phyloP scores from a whole-genome alignment of 2,797 vertebrate species.

The Passerculus sandwichensis region DNA sequence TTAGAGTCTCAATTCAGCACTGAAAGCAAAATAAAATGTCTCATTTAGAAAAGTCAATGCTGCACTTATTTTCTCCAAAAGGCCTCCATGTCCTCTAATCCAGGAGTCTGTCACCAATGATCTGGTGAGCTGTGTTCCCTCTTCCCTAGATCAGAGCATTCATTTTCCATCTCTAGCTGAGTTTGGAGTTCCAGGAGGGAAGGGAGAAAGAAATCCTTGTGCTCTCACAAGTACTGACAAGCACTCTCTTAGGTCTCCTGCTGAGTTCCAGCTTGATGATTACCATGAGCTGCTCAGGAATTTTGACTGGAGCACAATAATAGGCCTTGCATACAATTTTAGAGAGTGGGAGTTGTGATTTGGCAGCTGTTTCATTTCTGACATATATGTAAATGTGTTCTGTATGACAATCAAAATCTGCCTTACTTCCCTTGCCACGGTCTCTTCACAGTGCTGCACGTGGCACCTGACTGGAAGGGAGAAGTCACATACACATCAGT shows the following conservation, averaged over 20 bases:
- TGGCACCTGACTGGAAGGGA: background rate
- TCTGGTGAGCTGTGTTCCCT: background rate
- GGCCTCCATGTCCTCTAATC: background rate
- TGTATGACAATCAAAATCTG: background rate
- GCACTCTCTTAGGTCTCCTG: background rate
- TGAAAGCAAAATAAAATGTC: background rate
- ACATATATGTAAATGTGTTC: constrained; percentile 14
- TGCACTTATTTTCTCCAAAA: background rate
- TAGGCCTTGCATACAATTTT: constrained; percentile 5
- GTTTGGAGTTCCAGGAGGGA: background rate
- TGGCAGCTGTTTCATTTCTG: constrained; percentile 9
- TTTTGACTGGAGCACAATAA: constrained; percentile 20
- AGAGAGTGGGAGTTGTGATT: constrained; percentile 40
- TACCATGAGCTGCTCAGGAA: background rate
- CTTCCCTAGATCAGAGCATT: background rate
- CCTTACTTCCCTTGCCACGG: background rate
- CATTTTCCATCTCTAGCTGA: background rate
- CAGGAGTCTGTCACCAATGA: background rate
- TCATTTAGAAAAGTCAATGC: background rate
- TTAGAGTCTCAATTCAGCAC: background rate
- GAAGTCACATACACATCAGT: background rate
- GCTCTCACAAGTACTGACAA: background rate
- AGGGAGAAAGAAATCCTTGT: background rate
- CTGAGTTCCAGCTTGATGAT: background rate
- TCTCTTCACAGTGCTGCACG: background rate